Evolutionary conservation across 2,797 vertebrate species (phyloP), one percentile per base, ranked within the genome.

Genomic region (Ara ararauna): DNA sequence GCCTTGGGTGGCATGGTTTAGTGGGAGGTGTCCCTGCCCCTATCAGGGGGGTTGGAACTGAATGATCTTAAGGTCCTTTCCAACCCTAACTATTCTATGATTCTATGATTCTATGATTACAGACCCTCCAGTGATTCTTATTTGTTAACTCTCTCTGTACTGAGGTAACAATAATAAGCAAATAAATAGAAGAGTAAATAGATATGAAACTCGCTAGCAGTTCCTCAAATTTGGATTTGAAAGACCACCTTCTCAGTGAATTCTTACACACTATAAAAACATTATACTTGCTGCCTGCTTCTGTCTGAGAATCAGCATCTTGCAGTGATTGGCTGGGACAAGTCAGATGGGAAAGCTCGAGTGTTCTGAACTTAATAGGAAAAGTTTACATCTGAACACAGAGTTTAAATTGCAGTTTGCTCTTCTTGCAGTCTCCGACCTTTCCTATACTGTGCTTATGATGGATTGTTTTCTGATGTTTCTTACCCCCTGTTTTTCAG

Each of bases 401-500:
- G 16, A 61, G 44, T 65, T 85, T 45, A 75, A 74, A 40, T 68
- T 76, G 42, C 16, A 76, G 5, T 0, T 18, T 70, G 7, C 68
- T 87, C 64, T 78, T 40, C n/a, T 45, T 83, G 3, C 45, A 5
- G 16, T 58, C 15, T 68, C 30, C 65, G 64, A 42, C 26, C 4
- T 44, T 76, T 71, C 85, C 26, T 30, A 26, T 64, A 30, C 11
- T 30, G 5, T 56, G 6, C 21, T 75, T 77, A 44, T 45, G 48
- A 13, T 30, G 36, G 20, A 21, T 30, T 75, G 14, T 61, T 27
- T 40, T 50, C n/a, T 64, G 42, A n/a, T 75, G 45, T 67, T 65
- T 82, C 54, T 61, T 47, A 38, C 51, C 24, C n/a, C 7, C 5
- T 85, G 54, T 11, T 88, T 92, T 93, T 47, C 96, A 99, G 99